Conservation (phyloP, 2,113 vertebrate genomes). For the Echinops telfairi region DNA sequence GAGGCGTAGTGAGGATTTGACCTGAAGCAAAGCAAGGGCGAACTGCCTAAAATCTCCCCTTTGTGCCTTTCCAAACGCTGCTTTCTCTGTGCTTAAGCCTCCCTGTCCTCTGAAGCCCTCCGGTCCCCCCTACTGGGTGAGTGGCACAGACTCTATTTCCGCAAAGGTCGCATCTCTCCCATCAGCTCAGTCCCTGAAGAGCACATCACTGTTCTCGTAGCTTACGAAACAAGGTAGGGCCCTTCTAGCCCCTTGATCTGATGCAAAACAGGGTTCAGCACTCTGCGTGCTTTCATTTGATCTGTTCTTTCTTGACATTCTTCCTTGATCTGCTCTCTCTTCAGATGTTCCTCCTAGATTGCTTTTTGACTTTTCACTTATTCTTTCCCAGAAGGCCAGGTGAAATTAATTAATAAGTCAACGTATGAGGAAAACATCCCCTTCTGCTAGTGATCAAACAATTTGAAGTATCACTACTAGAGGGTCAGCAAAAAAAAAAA, state of each 20-base stretch:
- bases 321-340: not conserved
- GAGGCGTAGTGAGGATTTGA: not conserved
- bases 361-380: slow-evolving; percentile 43
- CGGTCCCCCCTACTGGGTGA: not conserved
- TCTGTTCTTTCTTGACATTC: not conserved
- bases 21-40: not conserved
- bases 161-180: not conserved
- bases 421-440: not conserved
- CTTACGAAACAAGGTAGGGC: not conserved
- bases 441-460: slow-evolving; percentile 5
- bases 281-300: not conserved
- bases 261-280: not conserved
- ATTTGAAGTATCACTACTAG: not conserved
- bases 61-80: not conserved
- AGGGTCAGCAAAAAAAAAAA: not conserved
- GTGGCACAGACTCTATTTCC: not conserved
- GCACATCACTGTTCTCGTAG: not conserved
- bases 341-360: not conserved
- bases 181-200: not conserved
- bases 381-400: slow-evolving; percentile 28
- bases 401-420: slow-evolving; percentile 19
- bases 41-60: no score
- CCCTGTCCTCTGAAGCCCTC: not conserved
- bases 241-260: not conserved
- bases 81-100: not conserved